Percentiles rank a stretch among this genome's conserved stretches.
phyloP scores from a whole-genome alignment of 2,113 vertebrate species.

The Uria aalge region DNA sequence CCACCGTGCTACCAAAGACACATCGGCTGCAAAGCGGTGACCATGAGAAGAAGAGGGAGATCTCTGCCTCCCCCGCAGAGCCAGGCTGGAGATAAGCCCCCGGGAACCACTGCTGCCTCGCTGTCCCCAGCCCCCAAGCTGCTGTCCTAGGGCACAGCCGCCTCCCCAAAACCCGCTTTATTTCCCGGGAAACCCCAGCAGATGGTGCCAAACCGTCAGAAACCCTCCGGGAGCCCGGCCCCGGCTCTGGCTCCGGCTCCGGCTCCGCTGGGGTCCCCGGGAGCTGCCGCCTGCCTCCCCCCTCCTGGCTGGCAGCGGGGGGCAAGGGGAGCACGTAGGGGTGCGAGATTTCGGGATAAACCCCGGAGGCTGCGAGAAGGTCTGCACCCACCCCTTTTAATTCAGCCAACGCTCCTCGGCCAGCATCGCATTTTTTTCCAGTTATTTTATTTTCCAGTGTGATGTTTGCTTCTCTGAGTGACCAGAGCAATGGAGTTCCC shows the following conservation, averaged over 20 bases:
- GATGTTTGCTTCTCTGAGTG: not conserved
- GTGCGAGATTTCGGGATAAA: not conserved
- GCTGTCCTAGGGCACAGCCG: not conserved
- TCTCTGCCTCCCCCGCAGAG: not conserved
- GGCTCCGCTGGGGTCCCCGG: not conserved
- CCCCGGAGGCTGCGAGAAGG: not conserved
- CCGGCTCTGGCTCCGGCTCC: not conserved
- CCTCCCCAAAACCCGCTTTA: not conserved
- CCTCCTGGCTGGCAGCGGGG: not conserved
- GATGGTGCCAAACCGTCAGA: conserved; percentile 62
- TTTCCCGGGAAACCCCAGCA: conserved; percentile 46
- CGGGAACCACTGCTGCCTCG: accelerated
- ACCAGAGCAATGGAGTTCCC: not conserved
- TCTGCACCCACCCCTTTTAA: not conserved
- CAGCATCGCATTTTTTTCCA: not conserved
- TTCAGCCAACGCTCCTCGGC: not conserved
- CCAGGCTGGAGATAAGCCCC: not conserved
- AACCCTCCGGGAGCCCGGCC: conserved; percentile 35
- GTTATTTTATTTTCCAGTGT: not conserved
- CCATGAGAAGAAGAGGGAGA: not conserved
- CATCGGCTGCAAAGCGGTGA: not conserved
- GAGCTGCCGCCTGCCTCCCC: not conserved
- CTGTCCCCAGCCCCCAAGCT: not conserved
- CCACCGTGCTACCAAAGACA: not conserved
- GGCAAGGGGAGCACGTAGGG: not conserved